A percentile compares a stretch with the other conserved stretches of the same genome.
Conservation (phyloP, 2,888 invertebrate species). For the Eumacrocentrus americanus region DNA sequence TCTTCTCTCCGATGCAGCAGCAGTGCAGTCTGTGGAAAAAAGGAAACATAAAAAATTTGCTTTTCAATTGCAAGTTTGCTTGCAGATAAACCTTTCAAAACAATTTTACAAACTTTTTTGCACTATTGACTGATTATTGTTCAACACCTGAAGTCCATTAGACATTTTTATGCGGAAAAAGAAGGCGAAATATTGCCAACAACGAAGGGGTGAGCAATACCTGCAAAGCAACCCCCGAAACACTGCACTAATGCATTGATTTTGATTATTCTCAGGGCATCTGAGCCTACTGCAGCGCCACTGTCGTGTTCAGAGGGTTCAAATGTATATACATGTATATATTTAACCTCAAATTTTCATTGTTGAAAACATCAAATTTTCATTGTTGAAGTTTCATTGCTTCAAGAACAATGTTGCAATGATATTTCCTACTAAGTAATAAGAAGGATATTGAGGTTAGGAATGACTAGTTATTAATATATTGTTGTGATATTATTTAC, state of each 20-base stretch:
- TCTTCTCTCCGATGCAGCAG: constrained; percentile 37
- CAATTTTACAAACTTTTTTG: constrained; percentile 42
- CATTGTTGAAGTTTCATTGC: neutral
- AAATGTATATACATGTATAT: neutral
- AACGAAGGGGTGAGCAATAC: constrained; percentile 25
- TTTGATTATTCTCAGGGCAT: constrained; percentile 46
- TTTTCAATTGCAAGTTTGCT: neutral
- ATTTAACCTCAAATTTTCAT: constrained; percentile 12
- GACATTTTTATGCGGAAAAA: constrained; percentile 46
- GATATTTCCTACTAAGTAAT: no score
- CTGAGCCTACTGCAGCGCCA: constrained; percentile 23
- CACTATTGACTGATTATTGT: constrained; percentile 41
- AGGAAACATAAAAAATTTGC: constrained; percentile 11
- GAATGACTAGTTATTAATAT: no score
- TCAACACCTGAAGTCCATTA: constrained; percentile 47
- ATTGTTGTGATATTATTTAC: neutral
- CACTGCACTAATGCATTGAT: constrained; percentile 50
- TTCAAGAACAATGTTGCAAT: no score
- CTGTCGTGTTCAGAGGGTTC: constrained; percentile 4
- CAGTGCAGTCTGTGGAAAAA: constrained; percentile 38
- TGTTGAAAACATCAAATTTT: neutral
- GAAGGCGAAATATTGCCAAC: no score
- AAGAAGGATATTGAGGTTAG: no score
- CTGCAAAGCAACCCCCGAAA: constrained; percentile 34
- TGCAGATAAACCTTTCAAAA: constrained; percentile 17